Percentiles rank a stretch among this genome's conserved stretches.
phyloP scores from a whole-genome alignment of 2,888 invertebrate species.

The Epirrita christyi region DNA sequence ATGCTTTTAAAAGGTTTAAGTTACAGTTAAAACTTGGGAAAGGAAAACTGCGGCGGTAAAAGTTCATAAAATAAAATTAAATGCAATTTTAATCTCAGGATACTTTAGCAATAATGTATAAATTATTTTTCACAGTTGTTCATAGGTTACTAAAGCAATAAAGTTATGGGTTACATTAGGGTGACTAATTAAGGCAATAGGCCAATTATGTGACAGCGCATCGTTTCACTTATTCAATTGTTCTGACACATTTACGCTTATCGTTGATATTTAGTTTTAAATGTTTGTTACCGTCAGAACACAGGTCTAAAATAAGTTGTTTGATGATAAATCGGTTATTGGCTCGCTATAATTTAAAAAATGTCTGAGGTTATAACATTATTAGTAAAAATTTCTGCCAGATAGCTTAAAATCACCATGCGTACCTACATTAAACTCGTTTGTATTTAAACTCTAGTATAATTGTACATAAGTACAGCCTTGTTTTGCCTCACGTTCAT shows the following conservation, averaged over 20 bases:
- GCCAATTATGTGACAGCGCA: constrained; percentile 17
- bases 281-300: background rate
- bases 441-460: constrained; percentile 9
- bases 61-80: too few relatives aligned
- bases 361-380: too few relatives aligned
- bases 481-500: constrained; percentile 19
- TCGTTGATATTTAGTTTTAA: background rate
- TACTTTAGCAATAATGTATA: background rate
- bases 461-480: constrained; percentile 5
- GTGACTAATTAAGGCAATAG: constrained; percentile 12
- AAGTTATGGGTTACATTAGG: constrained; percentile 1
- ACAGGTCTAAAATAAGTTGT: too few relatives aligned
- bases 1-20: too few relatives aligned
- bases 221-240: constrained; percentile 5
- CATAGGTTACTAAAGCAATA: background rate
- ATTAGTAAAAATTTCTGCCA: too few relatives aligned
- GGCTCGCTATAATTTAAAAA: too few relatives aligned
- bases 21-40: too few relatives aligned
- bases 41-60: too few relatives aligned
- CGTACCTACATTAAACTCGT: background rate
- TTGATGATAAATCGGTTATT: too few relatives aligned
- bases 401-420: too few relatives aligned
- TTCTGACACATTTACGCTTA: constrained; percentile 17
- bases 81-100: too few relatives aligned
- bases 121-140: background rate